Conservation (phyloP, 2,797 vertebrate species). For the Myotis pilosus region DNA sequence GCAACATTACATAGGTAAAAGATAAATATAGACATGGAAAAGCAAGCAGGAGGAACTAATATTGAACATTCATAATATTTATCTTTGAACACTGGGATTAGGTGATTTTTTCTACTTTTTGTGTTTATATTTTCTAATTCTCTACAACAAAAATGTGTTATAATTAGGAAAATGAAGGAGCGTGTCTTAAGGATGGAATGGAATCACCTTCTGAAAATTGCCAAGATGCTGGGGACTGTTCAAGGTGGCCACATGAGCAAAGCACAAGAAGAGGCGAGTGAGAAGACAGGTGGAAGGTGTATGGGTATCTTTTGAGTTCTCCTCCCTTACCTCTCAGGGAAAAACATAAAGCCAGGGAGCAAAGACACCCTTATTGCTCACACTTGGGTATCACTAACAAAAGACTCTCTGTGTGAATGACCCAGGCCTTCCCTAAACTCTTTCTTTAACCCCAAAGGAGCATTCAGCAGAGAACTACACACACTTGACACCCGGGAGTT, state of each 20-base stretch:
- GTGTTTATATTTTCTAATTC: background rate
- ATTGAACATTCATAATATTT: background rate
- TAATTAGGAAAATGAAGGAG: background rate
- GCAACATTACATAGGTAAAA: background rate
- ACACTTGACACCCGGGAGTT: background rate
- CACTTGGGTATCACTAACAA: background rate
- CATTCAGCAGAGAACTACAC: background rate
- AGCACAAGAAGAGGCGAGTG: background rate
- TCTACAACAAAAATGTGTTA: background rate
- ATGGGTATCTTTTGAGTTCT: background rate
- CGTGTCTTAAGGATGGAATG: background rate
- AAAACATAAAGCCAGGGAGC: background rate
- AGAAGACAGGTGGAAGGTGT: background rate
- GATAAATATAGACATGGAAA: background rate
- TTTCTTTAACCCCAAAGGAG: background rate
- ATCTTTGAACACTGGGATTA: background rate
- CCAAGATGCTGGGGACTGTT: background rate
- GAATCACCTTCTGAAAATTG: background rate
- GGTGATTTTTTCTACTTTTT: constrained; percentile 4
- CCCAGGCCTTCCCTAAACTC: background rate
- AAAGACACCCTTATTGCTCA: background rate
- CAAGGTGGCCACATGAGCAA: background rate
- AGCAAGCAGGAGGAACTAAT: background rate
- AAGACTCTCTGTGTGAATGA: background rate
- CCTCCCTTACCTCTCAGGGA: background rate